phyloP scores from a whole-genome alignment of 2,888 invertebrate genomes.

The Allygus modestus region DNA sequence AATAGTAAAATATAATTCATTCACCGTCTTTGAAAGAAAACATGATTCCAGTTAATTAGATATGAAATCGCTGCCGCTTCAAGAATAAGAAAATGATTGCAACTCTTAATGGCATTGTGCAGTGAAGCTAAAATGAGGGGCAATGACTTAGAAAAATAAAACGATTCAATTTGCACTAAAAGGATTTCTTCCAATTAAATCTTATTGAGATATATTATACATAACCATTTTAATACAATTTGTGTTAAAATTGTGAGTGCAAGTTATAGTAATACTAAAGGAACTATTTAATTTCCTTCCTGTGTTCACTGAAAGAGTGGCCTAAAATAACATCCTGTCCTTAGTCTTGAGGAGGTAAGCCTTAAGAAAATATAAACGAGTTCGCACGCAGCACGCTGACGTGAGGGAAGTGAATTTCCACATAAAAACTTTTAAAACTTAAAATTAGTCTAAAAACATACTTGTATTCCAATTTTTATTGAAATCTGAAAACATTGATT shows the following conservation, averaged over 20 bases:
- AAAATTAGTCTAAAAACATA: no score
- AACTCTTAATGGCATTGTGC: constrained; percentile 12
- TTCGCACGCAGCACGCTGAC: no score
- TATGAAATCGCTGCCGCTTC: constrained; percentile 17
- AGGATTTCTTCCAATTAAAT: constrained; percentile 15
- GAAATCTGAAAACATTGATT: no score
- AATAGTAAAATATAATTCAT: neutral
- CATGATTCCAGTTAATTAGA: constrained; percentile 32
- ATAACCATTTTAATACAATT: neutral
- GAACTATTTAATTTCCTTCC: no score
- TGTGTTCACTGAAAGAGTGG: no score
- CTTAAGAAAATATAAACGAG: no score
- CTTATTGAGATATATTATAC: neutral
- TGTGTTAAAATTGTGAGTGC: neutral
- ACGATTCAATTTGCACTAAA: constrained; percentile 21
- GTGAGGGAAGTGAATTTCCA: no score
- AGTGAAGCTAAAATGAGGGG: neutral
- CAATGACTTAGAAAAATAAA: constrained; percentile 37
- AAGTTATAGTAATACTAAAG: no score
- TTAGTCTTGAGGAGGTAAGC: no score
- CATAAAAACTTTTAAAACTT: no score
- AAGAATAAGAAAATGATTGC: constrained; percentile 32
- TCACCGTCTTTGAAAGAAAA: neutral
- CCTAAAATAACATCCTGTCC: no score
- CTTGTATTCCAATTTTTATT: no score